Evolutionary conservation across 1,140 invertebrate genomes (phyloP).

Genomic region (Saccostrea cuccullata): DNA sequence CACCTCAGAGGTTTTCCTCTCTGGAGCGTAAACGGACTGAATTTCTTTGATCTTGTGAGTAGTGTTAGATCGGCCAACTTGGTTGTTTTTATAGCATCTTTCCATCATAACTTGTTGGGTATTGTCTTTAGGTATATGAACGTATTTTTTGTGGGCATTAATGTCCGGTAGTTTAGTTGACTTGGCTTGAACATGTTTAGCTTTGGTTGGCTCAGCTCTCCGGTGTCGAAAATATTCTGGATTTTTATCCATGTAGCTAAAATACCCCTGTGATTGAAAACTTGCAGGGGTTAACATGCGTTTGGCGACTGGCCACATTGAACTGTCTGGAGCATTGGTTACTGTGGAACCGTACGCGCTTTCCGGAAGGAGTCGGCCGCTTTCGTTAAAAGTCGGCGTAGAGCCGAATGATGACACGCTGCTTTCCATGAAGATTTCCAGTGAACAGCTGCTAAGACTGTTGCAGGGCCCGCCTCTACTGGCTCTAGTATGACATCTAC

Average conservation of each 20-base stretch:
- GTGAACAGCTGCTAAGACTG: neutral
- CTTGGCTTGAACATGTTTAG: neutral
- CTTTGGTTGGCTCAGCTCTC: neutral
- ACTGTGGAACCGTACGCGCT: neutral
- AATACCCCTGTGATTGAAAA: neutral
- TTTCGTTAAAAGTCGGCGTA: neutral
- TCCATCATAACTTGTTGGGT: too few species aligned
- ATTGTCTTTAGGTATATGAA: too few species aligned
- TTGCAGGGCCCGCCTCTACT: neutral
- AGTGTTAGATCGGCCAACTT: too few species aligned
- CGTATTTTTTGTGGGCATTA: neutral
- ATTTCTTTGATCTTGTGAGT: too few species aligned
- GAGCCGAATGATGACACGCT: neutral
- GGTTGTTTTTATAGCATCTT: too few species aligned
- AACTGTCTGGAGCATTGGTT: neutral
- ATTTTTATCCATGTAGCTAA: neutral
- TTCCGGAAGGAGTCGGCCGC: neutral
- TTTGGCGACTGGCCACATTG: neutral
- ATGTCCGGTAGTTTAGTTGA: neutral
- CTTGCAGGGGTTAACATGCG: neutral
- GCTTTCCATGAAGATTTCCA: neutral
- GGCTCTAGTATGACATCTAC: too few species aligned
- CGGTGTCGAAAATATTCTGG: neutral
- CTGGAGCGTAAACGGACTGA: neutral
- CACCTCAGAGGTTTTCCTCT: neutral